Percentiles rank a stretch among this genome's conserved stretches.
Evolutionary conservation across 2,797 vertebrate species (phyloP).

Genomic region (Champsocephalus esox): DNA sequence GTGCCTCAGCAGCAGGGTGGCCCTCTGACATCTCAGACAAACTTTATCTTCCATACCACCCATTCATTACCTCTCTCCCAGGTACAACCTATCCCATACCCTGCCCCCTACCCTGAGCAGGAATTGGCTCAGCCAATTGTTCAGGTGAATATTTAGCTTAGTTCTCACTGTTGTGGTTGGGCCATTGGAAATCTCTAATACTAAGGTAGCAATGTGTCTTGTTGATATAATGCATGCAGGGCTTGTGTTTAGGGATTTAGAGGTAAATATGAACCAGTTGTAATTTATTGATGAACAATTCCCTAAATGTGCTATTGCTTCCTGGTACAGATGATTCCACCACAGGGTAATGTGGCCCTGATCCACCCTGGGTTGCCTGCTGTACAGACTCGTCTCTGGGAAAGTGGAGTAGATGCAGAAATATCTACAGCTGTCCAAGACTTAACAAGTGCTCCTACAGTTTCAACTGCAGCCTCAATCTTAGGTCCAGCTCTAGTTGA

Average conservation of each 20-base stretch:
- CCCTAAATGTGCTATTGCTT: constrained; percentile 30
- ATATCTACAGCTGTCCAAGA: constrained; percentile 41
- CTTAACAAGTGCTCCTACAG: constrained; percentile 32
- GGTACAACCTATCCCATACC: constrained; percentile 74
- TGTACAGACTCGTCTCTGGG: constrained; percentile 66
- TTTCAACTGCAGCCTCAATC: constrained; percentile 33
- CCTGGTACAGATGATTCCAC: constrained; percentile 51
- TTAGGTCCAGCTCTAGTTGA: constrained; percentile 46
- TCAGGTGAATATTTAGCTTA: constrained; percentile 83
- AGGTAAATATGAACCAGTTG: constrained; percentile 11
- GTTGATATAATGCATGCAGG: constrained; percentile 55
- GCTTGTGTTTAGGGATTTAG: constrained; percentile 40
- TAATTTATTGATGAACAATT: constrained; percentile 8
- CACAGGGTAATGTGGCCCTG: constrained; percentile 47
- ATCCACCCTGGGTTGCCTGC: constrained; percentile 56
- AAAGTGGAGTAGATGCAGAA: constrained; percentile 64
- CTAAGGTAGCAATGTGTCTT: constrained; percentile 44
- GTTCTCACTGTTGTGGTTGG: constrained; percentile 66
- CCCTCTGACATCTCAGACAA: constrained; percentile 64
- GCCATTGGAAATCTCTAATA: constrained; percentile 53
- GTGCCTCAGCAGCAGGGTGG: constrained; percentile 66
- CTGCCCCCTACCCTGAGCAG: constrained; percentile 75
- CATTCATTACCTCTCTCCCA: constrained; percentile 73
- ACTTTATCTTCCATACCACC: constrained; percentile 66
- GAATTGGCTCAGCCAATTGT: constrained; percentile 78